These are phyloP conservation scores for Spea hammondii DNA, from an alignment of 2,797 vertebrate species.

Conservation along the genomic window DNA sequence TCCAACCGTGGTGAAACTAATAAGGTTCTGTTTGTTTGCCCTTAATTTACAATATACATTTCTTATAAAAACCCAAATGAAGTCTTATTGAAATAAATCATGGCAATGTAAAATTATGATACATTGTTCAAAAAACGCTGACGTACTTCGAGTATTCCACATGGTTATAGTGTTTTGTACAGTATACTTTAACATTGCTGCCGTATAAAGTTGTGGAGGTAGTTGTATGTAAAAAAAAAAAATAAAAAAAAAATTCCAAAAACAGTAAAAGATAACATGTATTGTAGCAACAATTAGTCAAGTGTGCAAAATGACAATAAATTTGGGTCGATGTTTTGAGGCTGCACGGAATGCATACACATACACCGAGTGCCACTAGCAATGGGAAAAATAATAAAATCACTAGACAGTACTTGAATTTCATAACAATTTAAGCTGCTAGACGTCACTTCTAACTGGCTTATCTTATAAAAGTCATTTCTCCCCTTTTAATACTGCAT, in stretches of 20 bases:
- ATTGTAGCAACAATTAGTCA: slow-evolving; percentile 73
- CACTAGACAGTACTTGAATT: slow-evolving; percentile 46
- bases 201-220: slow-evolving; percentile 89
- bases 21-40: slow-evolving; percentile 59
- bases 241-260: slow-evolving; percentile 73
- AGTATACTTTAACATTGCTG: slow-evolving; percentile 72
- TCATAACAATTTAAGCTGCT: slow-evolving; percentile 40
- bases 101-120: slow-evolving; percentile 64
- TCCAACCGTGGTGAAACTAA: slow-evolving; percentile 57
- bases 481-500: slow-evolving; percentile 39
- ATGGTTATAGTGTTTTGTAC: slow-evolving; percentile 62
- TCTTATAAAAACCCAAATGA: slow-evolving; percentile 62
- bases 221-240: slow-evolving; percentile 85
- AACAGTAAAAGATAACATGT: slow-evolving; percentile 73
- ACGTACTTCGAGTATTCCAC: slow-evolving; percentile 65
- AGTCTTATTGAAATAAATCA: slow-evolving; percentile 62
- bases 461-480: slow-evolving; percentile 26
- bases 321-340: slow-evolving; percentile 77
- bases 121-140: slow-evolving; percentile 60
- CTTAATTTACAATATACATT: slow-evolving; percentile 63
- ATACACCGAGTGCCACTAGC: slow-evolving; percentile 19
- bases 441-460: slow-evolving; percentile 18
- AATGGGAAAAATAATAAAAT: slow-evolving; percentile 25
- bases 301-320: slow-evolving; percentile 80
- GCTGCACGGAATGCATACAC: slow-evolving; percentile 64